Percentiles rank a stretch among this genome's conserved stretches.
Conservation (phyloP, 2,113 vertebrate species). For the Psilopsiagon aymara region DNA sequence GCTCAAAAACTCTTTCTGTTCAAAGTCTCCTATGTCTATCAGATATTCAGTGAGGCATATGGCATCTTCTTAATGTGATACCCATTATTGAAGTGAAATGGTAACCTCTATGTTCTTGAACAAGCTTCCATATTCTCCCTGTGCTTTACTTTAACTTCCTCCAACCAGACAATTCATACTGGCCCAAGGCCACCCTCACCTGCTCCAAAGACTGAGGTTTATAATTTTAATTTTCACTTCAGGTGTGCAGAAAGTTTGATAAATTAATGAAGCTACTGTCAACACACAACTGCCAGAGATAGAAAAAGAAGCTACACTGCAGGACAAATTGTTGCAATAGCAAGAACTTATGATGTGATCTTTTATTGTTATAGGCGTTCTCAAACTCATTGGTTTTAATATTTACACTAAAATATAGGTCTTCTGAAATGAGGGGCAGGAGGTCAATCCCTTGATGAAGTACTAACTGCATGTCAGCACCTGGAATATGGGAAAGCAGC, state of each 20-base stretch:
- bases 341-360: accelerated
- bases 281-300: not conserved
- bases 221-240: not conserved
- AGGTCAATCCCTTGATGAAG: not conserved
- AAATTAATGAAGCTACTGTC: not conserved
- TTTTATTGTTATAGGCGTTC: not conserved
- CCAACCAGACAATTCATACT: not conserved
- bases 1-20: conserved; percentile 24
- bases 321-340: not conserved
- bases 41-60: not conserved
- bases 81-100: not conserved
- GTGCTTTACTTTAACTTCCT: not conserved
- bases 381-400: not conserved
- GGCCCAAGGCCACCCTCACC: not conserved
- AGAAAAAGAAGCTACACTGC: accelerated
- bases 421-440: not conserved
- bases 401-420: not conserved
- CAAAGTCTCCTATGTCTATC: conserved; percentile 11
- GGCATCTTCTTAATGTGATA: not conserved
- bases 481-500: accelerated
- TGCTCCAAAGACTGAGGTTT: not conserved
- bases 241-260: not conserved
- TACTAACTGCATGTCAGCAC: not conserved
- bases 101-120: not conserved
- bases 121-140: not conserved